phyloP scores from a whole-genome alignment of 2,113 vertebrate genomes.

The Pseudonaja textilis region DNA sequence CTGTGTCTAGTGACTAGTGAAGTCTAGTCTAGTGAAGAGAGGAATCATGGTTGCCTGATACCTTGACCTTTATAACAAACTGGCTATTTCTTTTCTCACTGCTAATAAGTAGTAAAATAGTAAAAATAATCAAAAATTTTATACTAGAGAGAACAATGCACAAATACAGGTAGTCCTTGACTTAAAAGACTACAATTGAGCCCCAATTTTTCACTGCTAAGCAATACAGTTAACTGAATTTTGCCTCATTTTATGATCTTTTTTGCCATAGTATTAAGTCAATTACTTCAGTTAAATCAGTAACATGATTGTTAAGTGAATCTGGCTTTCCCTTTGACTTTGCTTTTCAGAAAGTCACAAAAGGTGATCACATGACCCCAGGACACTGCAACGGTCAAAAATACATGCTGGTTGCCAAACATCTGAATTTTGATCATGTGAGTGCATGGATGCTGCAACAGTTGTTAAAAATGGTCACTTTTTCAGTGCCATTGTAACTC shows the following conservation, averaged over 20 bases:
- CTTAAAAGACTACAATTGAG: not conserved
- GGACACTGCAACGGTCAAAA: not conserved
- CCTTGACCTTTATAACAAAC: not conserved
- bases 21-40: too few relatives aligned
- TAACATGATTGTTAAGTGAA: not conserved
- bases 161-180: not conserved
- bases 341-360: not conserved
- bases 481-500: not conserved
- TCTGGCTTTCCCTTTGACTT: not conserved
- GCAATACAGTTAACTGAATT: not conserved
- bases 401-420: not conserved
- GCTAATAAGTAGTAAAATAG: not conserved
- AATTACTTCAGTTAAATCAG: not conserved
- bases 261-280: not conserved
- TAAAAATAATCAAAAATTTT: not conserved
- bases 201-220: not conserved
- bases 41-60: not conserved
- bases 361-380: not conserved
- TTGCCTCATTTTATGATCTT: not conserved
- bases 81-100: not conserved
- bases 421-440: not conserved
- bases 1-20: too few relatives aligned
- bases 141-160: not conserved
- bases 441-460: not conserved
- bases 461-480: not conserved